Conservation (phyloP, 2,113 vertebrate species). For the Xiphias gladius region DNA sequence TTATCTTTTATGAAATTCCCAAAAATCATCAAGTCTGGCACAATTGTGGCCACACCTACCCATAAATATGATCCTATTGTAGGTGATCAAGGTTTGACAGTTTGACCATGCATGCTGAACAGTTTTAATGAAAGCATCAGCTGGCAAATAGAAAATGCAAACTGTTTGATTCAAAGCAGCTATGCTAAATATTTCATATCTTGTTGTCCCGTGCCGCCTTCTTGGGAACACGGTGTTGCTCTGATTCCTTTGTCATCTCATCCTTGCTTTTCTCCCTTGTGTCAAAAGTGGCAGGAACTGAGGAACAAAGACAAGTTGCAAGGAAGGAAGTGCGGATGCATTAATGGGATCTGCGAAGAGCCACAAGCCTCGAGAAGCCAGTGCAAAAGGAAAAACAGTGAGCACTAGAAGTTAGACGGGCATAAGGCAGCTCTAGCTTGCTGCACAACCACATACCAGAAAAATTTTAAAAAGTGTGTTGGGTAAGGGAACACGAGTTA, state of each 20-base stretch:
- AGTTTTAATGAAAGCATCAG: neutral
- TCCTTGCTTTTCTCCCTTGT: slow-evolving; percentile 1
- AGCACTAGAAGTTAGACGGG: neutral
- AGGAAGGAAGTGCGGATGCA: slow-evolving; percentile 13
- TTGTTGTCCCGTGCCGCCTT: neutral
- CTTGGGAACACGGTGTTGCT: neutral
- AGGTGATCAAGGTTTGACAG: neutral
- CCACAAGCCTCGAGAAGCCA: slow-evolving; percentile 20
- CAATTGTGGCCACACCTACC: neutral
- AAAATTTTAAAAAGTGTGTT: slow-evolving; percentile 8
- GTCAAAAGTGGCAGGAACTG: neutral
- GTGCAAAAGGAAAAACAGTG: neutral
- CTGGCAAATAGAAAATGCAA: neutral
- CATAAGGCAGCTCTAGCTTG: neutral
- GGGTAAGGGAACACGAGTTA: slow-evolving; percentile 19
- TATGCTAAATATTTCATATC: neutral
- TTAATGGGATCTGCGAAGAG: slow-evolving; percentile 28
- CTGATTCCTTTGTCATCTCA: slow-evolving; percentile 1
- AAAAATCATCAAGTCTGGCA: neutral
- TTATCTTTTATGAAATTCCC: neutral
- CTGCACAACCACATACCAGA: slow-evolving; percentile 6
- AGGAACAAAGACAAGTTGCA: neutral
- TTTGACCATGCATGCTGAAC: neutral
- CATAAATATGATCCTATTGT: slow-evolving; percentile 1
- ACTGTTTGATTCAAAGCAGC: neutral